Evolutionary conservation across 2,113 vertebrate genomes (phyloP), one percentile per base, ranked within the genome.

Genomic region (Neolamprologus sp.): DNA sequence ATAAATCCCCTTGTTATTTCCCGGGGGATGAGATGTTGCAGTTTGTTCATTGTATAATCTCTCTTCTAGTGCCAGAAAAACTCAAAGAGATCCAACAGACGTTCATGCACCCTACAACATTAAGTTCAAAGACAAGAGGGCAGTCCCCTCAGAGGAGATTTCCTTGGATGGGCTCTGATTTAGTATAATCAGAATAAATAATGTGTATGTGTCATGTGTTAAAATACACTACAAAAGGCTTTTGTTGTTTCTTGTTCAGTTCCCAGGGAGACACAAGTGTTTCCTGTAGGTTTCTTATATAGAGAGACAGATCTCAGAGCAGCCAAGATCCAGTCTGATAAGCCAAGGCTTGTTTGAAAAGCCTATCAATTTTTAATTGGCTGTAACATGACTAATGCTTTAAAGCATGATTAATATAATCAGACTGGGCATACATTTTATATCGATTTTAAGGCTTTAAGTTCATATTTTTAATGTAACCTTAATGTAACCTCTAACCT

Each of bases 1-100:
- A 87, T 92, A 91, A 91, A 80, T 83, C 23, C 83, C 55, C 45
- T 45, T 63, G 60, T 71, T 80, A 28, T 90, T 82, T 68, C 23
- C 80, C 16, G 19, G 30, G 37, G 65, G 75, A 45, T 63, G 26
- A 21, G 42, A 80, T 85, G 88, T 21, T 88, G 68, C 49, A 86
- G 53, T 54, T 84, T 71, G 35, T 80, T 79, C 54, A 30, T 3
- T 10, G 28, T 28, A 12, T 6, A 81, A 51, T 14, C 10, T 65
- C 42, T 88, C 35, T 73, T 75, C 60, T 54, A 17, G n/a, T 28
- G 78, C 83, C 82, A 87, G 28, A 81, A 81, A 60, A 35, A 73
- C 49, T 47, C n/a, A 86, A 83, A 83, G 42, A 35, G 63, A 68
- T 63, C 19, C 53, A 78, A 73, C 17, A 51, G 2, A 19, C 26